Conservation (phyloP, 2,113 vertebrate species). For the Bombycilla garrulus region DNA sequence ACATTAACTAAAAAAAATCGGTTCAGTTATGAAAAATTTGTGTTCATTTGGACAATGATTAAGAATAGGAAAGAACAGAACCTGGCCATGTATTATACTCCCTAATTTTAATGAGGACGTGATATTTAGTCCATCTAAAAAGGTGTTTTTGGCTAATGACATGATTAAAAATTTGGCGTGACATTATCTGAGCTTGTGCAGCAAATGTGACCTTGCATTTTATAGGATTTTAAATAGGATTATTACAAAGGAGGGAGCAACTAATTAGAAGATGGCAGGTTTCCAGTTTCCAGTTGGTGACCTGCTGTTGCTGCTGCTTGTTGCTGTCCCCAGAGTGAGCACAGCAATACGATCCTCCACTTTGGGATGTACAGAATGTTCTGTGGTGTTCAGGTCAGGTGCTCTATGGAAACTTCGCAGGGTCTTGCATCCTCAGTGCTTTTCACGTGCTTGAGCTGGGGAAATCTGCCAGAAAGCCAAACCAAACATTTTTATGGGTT, state of each 20-base stretch:
- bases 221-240: slow-evolving; percentile 35
- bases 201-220: not conserved
- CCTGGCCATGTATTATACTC: not conserved
- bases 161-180: slow-evolving; percentile 43
- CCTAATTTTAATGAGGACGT: not conserved
- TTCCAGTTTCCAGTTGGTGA: slow-evolving; percentile 49
- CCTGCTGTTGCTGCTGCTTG: slow-evolving; percentile 18
- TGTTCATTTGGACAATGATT: not conserved
- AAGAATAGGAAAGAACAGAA: slow-evolving; percentile 12
- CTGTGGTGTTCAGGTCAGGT: slow-evolving; percentile 54
- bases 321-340: slow-evolving; percentile 41
- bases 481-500: slow-evolving; percentile 75
- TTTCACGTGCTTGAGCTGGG: slow-evolving; percentile 30
- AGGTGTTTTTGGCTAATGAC: slow-evolving; percentile 43
- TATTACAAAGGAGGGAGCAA: not conserved
- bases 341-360: not conserved
- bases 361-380: slow-evolving; percentile 66
- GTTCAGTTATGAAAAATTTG: not conserved
- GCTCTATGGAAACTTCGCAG: slow-evolving; percentile 53
- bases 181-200: slow-evolving; percentile 33
- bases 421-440: slow-evolving; percentile 47
- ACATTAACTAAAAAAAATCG: not conserved
- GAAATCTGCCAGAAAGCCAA: slow-evolving; percentile 68
- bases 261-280: slow-evolving; percentile 60
- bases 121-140: slow-evolving; percentile 10